A percentile compares a stretch with the other conserved stretches of the same genome.
Conservation (phyloP, 2,888 invertebrate species). For the Limenitis camilla region DNA sequence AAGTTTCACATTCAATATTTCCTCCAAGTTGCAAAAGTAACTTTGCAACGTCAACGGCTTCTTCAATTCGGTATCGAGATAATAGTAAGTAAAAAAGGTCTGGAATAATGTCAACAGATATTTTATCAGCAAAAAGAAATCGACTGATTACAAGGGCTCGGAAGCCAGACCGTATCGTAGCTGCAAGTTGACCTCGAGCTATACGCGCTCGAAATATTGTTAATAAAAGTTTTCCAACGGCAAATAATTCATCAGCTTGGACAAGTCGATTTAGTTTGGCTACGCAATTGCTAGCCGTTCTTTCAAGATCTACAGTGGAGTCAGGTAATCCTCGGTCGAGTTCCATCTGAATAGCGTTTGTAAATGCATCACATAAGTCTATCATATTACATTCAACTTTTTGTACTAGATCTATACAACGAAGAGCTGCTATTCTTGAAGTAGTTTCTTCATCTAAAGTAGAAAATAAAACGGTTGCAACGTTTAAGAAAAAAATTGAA, state of each 20-base stretch:
- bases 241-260: slow-evolving; percentile 57
- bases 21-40: slow-evolving; percentile 42
- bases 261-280: slow-evolving; percentile 43
- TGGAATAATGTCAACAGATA: slow-evolving; percentile 60
- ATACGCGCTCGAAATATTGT: slow-evolving; percentile 57
- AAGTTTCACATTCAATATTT: slow-evolving; percentile 49
- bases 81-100: slow-evolving; percentile 60
- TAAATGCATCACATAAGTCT: slow-evolving; percentile 62
- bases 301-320: slow-evolving; percentile 49
- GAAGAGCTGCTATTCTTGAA: slow-evolving; percentile 42
- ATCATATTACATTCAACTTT: slow-evolving; percentile 49
- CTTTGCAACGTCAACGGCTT: slow-evolving; percentile 63
- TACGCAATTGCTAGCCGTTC: slow-evolving; percentile 44
- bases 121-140: slow-evolving; percentile 52
- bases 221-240: slow-evolving; percentile 59
- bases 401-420: slow-evolving; percentile 49
- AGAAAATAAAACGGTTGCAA: slow-evolving; percentile 49
- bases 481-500: slow-evolving; percentile 56
- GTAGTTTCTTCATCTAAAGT: slow-evolving; percentile 46
- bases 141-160: slow-evolving; percentile 56
- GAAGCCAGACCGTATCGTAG: slow-evolving; percentile 55
- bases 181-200: slow-evolving; percentile 44
- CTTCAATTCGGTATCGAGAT: slow-evolving; percentile 57
- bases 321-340: slow-evolving; percentile 50
- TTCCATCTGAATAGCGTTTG: slow-evolving; percentile 63